A percentile compares a stretch with the other conserved stretches of the same genome.
Conservation (phyloP, 2,888 invertebrate species). For the Dorcus parallelipipedus region DNA sequence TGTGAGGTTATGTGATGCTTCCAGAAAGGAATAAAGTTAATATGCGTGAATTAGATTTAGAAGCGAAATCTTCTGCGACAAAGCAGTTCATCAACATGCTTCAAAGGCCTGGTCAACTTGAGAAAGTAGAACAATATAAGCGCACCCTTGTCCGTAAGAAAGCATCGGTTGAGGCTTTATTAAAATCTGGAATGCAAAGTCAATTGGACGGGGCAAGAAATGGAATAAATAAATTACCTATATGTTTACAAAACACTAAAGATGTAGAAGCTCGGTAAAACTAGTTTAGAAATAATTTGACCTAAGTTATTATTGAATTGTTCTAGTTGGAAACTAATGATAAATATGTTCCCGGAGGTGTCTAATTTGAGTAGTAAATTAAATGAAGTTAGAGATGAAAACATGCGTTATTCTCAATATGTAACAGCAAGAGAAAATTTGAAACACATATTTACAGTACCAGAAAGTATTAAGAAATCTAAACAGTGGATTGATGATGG, state of each 20-base stretch:
- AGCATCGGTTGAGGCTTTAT: slow-evolving; percentile 88
- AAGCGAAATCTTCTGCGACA: slow-evolving; percentile 73
- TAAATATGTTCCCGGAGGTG: slow-evolving; percentile 69
- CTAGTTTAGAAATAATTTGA: neutral
- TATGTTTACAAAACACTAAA: slow-evolving; percentile 80
- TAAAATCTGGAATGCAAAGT: slow-evolving; percentile 96
- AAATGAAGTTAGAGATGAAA: slow-evolving; percentile 85
- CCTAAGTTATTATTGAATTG: neutral
- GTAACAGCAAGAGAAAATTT: slow-evolving; percentile 97
- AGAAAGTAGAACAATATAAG: slow-evolving; percentile 82
- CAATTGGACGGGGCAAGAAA: slow-evolving; percentile 95
- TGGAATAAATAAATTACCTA: slow-evolving; percentile 85
- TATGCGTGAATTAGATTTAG: slow-evolving; percentile 71
- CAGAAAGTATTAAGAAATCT: slow-evolving; percentile 92
- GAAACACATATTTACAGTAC: slow-evolving; percentile 96
- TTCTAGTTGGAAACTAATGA: slow-evolving; percentile 71
- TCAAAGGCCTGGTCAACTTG: slow-evolving; percentile 92
- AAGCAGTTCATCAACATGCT: slow-evolving; percentile 89
- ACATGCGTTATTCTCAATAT: slow-evolving; percentile 92
- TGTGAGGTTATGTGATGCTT: neutral
- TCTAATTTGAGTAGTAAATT: slow-evolving; percentile 78
- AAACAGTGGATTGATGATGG: slow-evolving; percentile 93
- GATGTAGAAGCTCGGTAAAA: slow-evolving; percentile 60
- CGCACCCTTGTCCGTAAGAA: slow-evolving; percentile 73
- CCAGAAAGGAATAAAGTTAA: slow-evolving; percentile 34